A percentile compares a stretch with the other conserved stretches of the same genome.
Evolutionary conservation across 2,797 vertebrate genomes (phyloP).

Genomic region (Liparis tanakae): DNA sequence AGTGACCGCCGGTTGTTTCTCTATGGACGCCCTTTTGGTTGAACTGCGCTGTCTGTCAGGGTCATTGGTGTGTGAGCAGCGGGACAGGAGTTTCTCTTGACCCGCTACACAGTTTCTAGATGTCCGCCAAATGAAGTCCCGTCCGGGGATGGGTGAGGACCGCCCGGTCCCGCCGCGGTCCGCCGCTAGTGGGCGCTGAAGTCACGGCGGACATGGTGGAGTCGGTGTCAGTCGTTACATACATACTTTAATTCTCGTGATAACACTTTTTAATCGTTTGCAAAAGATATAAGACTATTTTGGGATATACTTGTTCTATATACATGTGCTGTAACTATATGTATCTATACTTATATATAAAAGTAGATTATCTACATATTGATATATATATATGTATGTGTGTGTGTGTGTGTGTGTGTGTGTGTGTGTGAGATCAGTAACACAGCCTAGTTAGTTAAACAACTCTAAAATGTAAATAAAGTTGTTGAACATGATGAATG

Average conservation of each 20-base stretch:
- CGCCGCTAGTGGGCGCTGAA: constrained; percentile 45
- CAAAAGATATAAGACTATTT: background rate
- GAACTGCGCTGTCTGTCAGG: background rate
- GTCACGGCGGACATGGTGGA: no score
- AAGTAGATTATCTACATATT: background rate
- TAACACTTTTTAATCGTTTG: background rate
- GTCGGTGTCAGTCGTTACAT: background rate
- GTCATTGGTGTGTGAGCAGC: background rate
- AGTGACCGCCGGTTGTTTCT: no score
- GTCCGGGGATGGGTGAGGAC: constrained; percentile 26
- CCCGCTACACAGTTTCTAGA: background rate
- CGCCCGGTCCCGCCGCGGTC: background rate
- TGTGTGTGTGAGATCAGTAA: no score
- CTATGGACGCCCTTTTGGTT: background rate
- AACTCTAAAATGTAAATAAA: background rate
- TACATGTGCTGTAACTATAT: no score
- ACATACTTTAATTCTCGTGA: background rate
- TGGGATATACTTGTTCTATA: no score
- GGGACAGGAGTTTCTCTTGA: background rate
- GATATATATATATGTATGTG: background rate
- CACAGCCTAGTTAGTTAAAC: background rate
- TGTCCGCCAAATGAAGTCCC: constrained; percentile 13
- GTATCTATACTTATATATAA: background rate
- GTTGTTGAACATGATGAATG: background rate
- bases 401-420: no score